phyloP scores from a whole-genome alignment of 2,797 vertebrate species.

The Hyperoplus lanceolatus region DNA sequence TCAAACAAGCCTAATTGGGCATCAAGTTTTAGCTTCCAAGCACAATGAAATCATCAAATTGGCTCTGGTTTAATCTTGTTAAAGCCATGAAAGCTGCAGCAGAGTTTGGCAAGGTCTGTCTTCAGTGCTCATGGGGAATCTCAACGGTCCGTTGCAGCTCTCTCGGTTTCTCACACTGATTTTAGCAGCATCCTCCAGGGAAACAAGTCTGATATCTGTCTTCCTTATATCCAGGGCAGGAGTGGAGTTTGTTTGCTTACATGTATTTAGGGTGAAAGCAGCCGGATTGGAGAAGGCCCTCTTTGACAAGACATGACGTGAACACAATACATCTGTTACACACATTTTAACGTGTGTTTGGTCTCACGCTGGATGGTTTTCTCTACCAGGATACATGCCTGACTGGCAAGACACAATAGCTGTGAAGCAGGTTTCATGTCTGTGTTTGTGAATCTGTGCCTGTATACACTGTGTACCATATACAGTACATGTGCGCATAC shows the following conservation, averaged over 20 bases:
- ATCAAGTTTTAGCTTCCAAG: not conserved
- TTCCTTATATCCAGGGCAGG: conserved; percentile 10
- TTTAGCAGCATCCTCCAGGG: conserved; percentile 79
- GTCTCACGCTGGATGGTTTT: conserved; percentile 23
- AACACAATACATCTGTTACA: conserved; percentile 55
- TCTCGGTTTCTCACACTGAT: conserved; percentile 80
- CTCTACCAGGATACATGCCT: conserved; percentile 31
- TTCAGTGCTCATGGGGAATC: conserved; percentile 25
- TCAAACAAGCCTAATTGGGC: not conserved
- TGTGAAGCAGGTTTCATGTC: not conserved
- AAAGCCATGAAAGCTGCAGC: not conserved
- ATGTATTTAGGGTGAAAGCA: conserved; percentile 47
- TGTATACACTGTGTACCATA: not conserved
- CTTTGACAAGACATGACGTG: conserved; percentile 37
- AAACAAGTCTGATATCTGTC: conserved; percentile 1
- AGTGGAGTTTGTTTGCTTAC: conserved; percentile 23
- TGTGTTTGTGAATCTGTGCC: conserved; percentile 17
- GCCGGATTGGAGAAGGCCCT: conserved; percentile 36
- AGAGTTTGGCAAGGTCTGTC: conserved; percentile 4
- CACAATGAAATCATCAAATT: not conserved
- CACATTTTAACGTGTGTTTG: conserved; percentile 24
- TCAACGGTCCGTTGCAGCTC: conserved; percentile 49
- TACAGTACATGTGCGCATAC: not conserved
- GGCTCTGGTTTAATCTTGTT: not conserved
- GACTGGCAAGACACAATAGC: conserved; percentile 41